Percentiles rank a stretch among this genome's conserved stretches.
Evolutionary conservation across 2,113 vertebrate species (phyloP).

Genomic region (Agapornis roseicollis): DNA sequence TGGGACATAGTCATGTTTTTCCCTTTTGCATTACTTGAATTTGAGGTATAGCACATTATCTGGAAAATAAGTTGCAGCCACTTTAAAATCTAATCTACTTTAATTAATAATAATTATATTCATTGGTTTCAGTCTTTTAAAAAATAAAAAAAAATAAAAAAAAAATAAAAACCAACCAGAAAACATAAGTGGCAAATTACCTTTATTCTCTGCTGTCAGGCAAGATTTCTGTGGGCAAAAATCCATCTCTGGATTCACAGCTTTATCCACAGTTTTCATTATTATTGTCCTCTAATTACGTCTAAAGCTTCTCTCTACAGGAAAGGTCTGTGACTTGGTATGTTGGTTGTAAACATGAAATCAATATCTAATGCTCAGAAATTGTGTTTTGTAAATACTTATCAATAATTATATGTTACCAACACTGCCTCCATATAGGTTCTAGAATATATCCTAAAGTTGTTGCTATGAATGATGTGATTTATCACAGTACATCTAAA

Average conservation of each 20-base stretch:
- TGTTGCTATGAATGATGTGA: background rate
- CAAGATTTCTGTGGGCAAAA: background rate
- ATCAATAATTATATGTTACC: background rate
- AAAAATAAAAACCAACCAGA: background rate
- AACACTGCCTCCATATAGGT: background rate
- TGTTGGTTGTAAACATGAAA: background rate
- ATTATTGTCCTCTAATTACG: background rate
- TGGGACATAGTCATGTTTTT: background rate
- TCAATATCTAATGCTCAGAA: background rate
- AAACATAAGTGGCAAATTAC: background rate
- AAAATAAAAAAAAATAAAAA: background rate
- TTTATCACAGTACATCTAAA: background rate
- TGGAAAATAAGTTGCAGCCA: background rate
- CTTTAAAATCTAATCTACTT: background rate
- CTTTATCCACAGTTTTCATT: background rate
- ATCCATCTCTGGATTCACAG: background rate
- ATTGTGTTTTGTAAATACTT: background rate
- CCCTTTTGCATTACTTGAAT: background rate
- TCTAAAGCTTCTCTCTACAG: background rate
- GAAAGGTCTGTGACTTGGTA: background rate
- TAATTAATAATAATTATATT: background rate
- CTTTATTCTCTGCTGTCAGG: background rate
- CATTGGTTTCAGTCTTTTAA: background rate
- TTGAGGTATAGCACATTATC: background rate
- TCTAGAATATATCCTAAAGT: background rate